phyloP scores from a whole-genome alignment of 2,888 invertebrate species.

The Heliothis peltigera region DNA sequence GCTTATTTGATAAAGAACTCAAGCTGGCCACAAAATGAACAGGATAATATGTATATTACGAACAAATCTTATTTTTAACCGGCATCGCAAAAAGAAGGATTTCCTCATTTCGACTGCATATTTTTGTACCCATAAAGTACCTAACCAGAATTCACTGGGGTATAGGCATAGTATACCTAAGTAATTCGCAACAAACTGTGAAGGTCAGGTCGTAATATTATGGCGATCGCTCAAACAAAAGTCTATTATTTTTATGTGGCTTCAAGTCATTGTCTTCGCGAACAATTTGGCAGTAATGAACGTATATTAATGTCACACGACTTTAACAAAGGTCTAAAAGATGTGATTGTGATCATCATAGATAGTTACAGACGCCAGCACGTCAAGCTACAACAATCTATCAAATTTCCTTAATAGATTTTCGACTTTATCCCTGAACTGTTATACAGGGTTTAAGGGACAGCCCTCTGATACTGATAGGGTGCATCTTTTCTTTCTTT shows the following conservation, averaged over 20 bases:
- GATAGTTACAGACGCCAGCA: neutral
- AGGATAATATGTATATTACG: too few relatives aligned
- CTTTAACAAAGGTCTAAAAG: neutral
- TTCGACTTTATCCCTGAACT: too few relatives aligned
- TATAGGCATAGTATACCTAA: neutral
- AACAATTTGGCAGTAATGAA: neutral
- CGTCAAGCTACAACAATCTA: too few relatives aligned
- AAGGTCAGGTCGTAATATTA: slow-evolving; percentile 25
- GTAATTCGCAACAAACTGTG: slow-evolving; percentile 4
- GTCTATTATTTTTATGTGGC: slow-evolving; percentile 7
- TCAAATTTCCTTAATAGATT: too few relatives aligned
- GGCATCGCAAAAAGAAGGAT: too few relatives aligned
- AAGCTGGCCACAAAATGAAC: neutral
- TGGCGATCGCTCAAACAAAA: slow-evolving; percentile 18
- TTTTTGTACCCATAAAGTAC: too few relatives aligned
- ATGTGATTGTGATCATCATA: neutral
- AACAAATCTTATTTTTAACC: too few relatives aligned
- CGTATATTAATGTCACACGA: neutral
- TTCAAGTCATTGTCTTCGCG: slow-evolving; percentile 7
- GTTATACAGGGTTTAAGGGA: too few relatives aligned
- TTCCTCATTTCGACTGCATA: too few relatives aligned
- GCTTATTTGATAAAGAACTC: neutral
- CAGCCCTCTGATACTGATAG: too few relatives aligned
- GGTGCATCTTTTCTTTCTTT: too few relatives aligned
- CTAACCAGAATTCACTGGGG: neutral